These are phyloP conservation scores for Epinotia demarniana DNA, from an alignment of 2,888 invertebrate genomes.

Conservation along the genomic window DNA sequence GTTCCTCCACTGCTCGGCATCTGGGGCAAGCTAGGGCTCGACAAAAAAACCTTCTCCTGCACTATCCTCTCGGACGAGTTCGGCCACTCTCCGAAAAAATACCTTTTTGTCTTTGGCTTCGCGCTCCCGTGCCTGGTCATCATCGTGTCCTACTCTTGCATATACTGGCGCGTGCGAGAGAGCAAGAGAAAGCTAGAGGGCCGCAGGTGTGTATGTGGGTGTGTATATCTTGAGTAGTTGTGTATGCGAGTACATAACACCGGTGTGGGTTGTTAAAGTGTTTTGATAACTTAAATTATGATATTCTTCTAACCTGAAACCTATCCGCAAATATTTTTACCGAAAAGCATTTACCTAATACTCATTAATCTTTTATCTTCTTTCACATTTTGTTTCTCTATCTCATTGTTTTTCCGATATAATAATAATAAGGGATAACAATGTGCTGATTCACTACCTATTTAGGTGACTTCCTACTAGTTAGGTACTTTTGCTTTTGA, in stretches of 20 bases:
- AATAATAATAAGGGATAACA: no score
- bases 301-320: not conserved
- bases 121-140: constrained; percentile 93
- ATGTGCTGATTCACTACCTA: no score
- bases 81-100: constrained; percentile 92
- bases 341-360: not conserved
- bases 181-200: constrained; percentile 90
- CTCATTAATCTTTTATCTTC: no score
- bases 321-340: not conserved
- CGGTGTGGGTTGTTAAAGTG: constrained; percentile 47
- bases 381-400: no score
- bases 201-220: constrained; percentile 86
- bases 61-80: constrained; percentile 91
- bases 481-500: no score
- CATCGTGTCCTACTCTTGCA: constrained; percentile 93
- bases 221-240: constrained; percentile 62
- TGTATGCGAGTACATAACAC: constrained; percentile 53
- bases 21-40: constrained; percentile 94
- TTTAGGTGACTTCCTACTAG: no score
- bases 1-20: constrained; percentile 91
- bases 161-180: constrained; percentile 91
- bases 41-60: constrained; percentile 93
- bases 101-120: constrained; percentile 92
- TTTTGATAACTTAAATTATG: not conserved
- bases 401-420: no score